phyloP scores from a whole-genome alignment of 2,888 invertebrate species.

The Phortica okadai region DNA sequence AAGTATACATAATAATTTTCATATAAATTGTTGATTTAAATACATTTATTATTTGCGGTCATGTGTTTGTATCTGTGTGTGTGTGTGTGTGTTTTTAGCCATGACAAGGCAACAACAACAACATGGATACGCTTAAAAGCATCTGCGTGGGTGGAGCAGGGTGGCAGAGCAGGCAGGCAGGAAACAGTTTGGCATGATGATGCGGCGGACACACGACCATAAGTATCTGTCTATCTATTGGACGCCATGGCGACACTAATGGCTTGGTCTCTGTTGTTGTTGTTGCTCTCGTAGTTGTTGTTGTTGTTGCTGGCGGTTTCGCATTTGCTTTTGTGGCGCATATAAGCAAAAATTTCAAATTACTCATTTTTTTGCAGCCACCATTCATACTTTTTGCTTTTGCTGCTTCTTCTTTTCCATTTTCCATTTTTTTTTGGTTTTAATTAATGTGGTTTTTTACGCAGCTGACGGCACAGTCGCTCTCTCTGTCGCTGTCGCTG shows the following conservation, averaged over 20 bases:
- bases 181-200: neutral
- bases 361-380: conserved; percentile 19
- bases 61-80: neutral
- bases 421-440: neutral
- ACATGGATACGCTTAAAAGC: neutral
- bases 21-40: conserved; percentile 34
- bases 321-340: neutral
- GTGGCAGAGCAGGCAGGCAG: neutral
- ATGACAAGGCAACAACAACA: neutral
- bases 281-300: no score
- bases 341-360: conserved; percentile 12
- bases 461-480: neutral
- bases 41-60: conserved; percentile 33
- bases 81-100: neutral
- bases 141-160: neutral
- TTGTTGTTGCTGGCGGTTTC: conserved; percentile 1
- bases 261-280: neutral
- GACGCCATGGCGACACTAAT: neutral
- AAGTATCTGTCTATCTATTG: neutral
- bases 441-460: conserved; percentile 29
- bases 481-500: conserved; percentile 2
- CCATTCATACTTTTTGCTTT: neutral
- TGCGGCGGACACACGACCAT: neutral
- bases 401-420: neutral
- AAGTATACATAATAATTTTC: conserved; percentile 28